Conservation (phyloP, 2,113 vertebrate genomes). For the Cebidichthys violaceus region DNA sequence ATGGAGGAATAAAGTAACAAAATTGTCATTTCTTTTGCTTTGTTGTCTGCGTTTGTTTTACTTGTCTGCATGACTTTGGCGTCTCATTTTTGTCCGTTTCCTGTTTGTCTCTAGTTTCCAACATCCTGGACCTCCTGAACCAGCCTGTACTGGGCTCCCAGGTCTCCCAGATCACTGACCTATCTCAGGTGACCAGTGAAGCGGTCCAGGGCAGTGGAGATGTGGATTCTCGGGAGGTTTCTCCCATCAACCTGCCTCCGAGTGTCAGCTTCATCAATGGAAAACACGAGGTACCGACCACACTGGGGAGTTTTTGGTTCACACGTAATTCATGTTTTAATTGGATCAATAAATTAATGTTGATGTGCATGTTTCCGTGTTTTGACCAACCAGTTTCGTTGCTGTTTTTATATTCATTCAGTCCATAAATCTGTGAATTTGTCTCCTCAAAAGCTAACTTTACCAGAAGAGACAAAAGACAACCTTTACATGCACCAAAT, state of each 20-base stretch:
- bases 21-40: background rate
- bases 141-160: constrained; percentile 46
- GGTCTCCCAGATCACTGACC: constrained; percentile 64
- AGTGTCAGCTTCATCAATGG: constrained; percentile 90
- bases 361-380: too few species aligned
- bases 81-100: background rate
- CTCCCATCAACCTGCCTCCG: constrained; percentile 59
- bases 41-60: too few species aligned
- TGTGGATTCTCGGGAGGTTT: background rate
- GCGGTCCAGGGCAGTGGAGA: constrained; percentile 69
- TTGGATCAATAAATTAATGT: background rate
- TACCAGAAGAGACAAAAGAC: too few species aligned
- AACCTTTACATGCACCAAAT: background rate
- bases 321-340: background rate
- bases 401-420: background rate
- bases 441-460: background rate
- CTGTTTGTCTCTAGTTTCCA: constrained; percentile 80
- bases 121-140: constrained; percentile 83
- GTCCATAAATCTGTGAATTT: background rate
- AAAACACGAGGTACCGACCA: constrained; percentile 83
- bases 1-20: background rate
- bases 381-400: too few species aligned
- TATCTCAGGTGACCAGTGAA: constrained; percentile 54
- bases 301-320: too few species aligned
- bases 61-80: too few species aligned